These are phyloP conservation scores for Ceyx melanurus DNA, from an alignment of 2,113 vertebrate genomes.

Conservation along the genomic window DNA sequence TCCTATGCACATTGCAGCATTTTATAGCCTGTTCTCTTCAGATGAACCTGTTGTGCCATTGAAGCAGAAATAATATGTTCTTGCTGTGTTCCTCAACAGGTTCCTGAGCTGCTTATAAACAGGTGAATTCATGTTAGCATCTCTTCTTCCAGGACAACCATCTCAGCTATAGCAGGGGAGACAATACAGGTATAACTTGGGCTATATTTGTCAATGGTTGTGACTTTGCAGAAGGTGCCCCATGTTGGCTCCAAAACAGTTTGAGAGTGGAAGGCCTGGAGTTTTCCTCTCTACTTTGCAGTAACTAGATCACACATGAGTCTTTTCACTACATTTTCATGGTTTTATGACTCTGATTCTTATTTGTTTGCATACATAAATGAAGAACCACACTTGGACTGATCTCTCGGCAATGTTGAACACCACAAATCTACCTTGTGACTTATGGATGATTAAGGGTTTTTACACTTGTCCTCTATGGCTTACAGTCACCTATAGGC, in stretches of 20 bases:
- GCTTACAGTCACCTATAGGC: neutral
- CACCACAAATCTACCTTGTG: conserved; percentile 32
- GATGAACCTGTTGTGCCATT: neutral
- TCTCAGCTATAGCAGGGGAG: neutral
- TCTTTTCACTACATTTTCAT: neutral
- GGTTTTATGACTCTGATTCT: conserved; percentile 27
- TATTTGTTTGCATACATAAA: conserved; percentile 44
- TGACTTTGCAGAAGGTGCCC: neutral
- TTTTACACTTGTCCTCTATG: neutral
- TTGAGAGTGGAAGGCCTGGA: neutral
- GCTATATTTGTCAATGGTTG: neutral
- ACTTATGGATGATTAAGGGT: conserved; percentile 18
- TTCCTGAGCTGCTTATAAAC: neutral
- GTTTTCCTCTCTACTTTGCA: neutral
- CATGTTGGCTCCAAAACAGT: neutral
- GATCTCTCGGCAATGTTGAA: neutral
- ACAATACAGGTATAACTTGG: neutral
- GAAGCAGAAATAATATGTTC: neutral
- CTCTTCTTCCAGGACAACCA: neutral
- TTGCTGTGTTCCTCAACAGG: neutral
- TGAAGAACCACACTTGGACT: conserved; percentile 46
- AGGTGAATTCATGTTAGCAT: neutral
- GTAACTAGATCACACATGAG: neutral
- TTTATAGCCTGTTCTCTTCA: neutral
- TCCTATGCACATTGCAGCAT: neutral